Base-by-base conservation (phyloP, 1,140 invertebrate species). In the Hyles euphorbiae region DNA sequence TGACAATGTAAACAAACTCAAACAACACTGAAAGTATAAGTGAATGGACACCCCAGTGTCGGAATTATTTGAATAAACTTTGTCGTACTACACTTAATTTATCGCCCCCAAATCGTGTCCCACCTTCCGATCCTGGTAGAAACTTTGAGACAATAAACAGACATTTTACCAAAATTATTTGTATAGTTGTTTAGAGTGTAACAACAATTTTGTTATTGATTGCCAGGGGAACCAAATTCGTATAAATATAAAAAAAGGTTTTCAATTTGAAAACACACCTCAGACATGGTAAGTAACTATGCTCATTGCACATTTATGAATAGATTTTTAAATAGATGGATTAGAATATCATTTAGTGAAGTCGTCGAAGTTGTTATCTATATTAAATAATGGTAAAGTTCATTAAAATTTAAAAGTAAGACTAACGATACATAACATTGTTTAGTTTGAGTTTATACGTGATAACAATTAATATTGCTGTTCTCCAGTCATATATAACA, bases 11-110 rank as follows among this genome's bases (percentile, higher is more conserved):
- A 70, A 76, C 70, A 56, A 22, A 34, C 54, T 3, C 52, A 51
- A 79, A 76, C 73, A 81, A 78, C 76, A 80, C 81, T 77, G 81
- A 86, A 84, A 84, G 79, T 78, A 83, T 75, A 79, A 83, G 76
- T 81, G 76, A 81, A 83, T 69, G 83, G 83, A 86, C 80, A 83
- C 79, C 73, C 74, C 63, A 65, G 63, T 55, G 70, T 71, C 60
- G 72, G 70, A 79, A 79, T 81, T 79, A 81, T 78, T 61, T 60
- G 58, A 40, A 43, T 51, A 68, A 71, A 71, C 63, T 72, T 72
- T 65, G 68, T 69, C 69, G 50, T 67, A 60, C 49, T 34, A 53
- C 63, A 60, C 61, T 65, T 70, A 75, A 76, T 78, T 78, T 78
- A 78, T 70, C 65, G 65, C 46, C 47, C 46, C 59, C 50, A 63